Percentiles rank a stretch among this genome's conserved stretches.
Conservation (phyloP, 2,888 invertebrate genomes). For the Polyploca ridens region DNA sequence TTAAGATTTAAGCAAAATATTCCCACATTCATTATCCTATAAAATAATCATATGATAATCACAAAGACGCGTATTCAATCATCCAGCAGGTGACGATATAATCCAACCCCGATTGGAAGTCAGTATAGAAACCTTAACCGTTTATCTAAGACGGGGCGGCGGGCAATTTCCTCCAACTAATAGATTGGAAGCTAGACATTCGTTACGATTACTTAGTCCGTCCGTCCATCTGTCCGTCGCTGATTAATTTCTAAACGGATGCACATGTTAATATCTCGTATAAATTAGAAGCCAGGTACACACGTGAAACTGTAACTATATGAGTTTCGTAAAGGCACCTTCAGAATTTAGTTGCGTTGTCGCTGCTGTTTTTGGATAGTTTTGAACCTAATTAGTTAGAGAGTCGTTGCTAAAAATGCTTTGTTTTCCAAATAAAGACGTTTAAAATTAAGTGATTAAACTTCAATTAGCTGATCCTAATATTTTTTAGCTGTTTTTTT, state of each 20-base stretch:
- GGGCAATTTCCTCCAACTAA: slow-evolving; percentile 77
- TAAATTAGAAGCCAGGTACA: slow-evolving; percentile 46
- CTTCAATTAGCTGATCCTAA: no score
- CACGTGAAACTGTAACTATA: slow-evolving; percentile 17
- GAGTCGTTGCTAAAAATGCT: no score
- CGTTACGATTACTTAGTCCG: slow-evolving; percentile 57
- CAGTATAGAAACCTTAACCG: slow-evolving; percentile 50
- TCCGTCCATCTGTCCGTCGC: slow-evolving; percentile 47
- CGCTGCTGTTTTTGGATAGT: neutral
- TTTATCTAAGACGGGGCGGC: slow-evolving; percentile 74
- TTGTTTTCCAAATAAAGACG: no score
- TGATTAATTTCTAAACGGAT: slow-evolving; percentile 68
- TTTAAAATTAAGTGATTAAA: no score
- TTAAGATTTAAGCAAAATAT: neutral
- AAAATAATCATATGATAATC: neutral
- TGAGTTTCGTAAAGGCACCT: neutral
- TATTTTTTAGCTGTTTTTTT: no score
- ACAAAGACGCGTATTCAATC: neutral
- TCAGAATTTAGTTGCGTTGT: neutral
- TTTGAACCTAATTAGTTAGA: no score
- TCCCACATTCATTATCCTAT: neutral
- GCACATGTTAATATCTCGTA: slow-evolving; percentile 48
- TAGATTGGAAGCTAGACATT: slow-evolving; percentile 68
- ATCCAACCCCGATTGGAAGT: slow-evolving; percentile 23
- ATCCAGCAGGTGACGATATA: slow-evolving; percentile 2